Conservation (phyloP, 2,797 vertebrate genomes). For the Sebastes variabilis region DNA sequence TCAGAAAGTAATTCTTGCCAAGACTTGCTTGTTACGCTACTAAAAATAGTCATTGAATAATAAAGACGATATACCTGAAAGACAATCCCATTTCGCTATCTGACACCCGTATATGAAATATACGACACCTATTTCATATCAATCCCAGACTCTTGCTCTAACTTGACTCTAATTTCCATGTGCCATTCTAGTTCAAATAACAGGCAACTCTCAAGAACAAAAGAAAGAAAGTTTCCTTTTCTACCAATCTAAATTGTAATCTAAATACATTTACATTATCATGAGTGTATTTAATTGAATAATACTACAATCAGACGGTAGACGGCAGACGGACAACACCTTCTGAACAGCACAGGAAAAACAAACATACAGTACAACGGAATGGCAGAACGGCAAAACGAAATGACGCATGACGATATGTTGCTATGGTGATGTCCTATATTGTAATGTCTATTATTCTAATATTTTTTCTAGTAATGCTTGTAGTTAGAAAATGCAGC, state of each 20-base stretch:
- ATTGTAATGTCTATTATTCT: neutral
- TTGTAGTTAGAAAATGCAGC: neutral
- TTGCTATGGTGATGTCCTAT: neutral
- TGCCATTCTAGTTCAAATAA: constrained; percentile 14
- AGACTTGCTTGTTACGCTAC: constrained; percentile 3
- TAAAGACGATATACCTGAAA: constrained; percentile 4
- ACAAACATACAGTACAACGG: too few relatives aligned
- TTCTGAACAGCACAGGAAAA: neutral
- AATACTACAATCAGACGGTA: neutral
- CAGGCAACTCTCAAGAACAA: neutral
- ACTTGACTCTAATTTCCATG: constrained; percentile 1
- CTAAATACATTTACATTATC: neutral
- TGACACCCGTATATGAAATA: constrained; percentile 32
- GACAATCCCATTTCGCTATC: neutral
- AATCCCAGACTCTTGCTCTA: constrained; percentile 21
- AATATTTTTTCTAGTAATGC: neutral
- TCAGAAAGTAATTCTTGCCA: neutral
- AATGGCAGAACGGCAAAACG: neutral
- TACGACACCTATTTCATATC: constrained; percentile 38
- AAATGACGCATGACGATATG: neutral
- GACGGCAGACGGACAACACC: neutral
- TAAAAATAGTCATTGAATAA: constrained; percentile 10
- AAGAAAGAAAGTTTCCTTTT: neutral
- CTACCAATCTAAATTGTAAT: neutral
- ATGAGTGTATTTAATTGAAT: neutral